A percentile compares a stretch with the other conserved stretches of the same genome.
phyloP scores from a whole-genome alignment of 2,888 invertebrate genomes.

The Eupithecia insigniata region DNA sequence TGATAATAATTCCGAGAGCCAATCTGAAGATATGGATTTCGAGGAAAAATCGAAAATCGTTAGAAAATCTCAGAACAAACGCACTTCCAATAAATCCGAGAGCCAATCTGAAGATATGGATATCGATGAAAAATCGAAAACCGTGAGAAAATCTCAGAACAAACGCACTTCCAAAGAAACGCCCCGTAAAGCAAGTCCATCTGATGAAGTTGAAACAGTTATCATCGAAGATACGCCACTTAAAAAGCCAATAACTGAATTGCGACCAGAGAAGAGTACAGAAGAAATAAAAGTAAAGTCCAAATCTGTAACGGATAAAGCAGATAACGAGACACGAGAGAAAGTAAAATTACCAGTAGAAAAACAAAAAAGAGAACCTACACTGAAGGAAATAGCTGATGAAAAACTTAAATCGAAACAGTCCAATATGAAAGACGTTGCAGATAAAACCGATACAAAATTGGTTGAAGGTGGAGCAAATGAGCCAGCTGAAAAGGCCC shows the following conservation, averaged over 20 bases:
- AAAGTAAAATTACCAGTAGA: constrained; percentile 10
- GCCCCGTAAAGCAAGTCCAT: constrained; percentile 47
- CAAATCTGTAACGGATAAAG: constrained; percentile 32
- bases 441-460: constrained; percentile 41
- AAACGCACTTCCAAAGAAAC: constrained; percentile 65
- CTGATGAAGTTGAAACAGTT: constrained; percentile 58
- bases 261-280: constrained; percentile 1
- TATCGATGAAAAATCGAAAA: constrained; percentile 55
- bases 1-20: constrained; percentile 60
- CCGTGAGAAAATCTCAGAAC: constrained; percentile 51
- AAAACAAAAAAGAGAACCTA: constrained; percentile 21
- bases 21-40: constrained; percentile 61
- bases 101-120: constrained; percentile 65
- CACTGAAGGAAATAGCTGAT: constrained; percentile 31
- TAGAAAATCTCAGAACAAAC: constrained; percentile 57
- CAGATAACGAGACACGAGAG: constrained; percentile 12
- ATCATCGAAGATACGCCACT: constrained; percentile 67
- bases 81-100: constrained; percentile 63
- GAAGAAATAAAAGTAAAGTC: constrained; percentile 34
- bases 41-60: constrained; percentile 55
- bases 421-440: neutral
- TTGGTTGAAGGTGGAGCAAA: constrained; percentile 47
- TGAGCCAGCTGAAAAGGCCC: constrained; percentile 26
- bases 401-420: constrained; percentile 20
- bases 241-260: constrained; percentile 47